A percentile compares a stretch with the other conserved stretches of the same genome.
Evolutionary conservation across 2,113 vertebrate species (phyloP).

Genomic region (Scortum barcoo): DNA sequence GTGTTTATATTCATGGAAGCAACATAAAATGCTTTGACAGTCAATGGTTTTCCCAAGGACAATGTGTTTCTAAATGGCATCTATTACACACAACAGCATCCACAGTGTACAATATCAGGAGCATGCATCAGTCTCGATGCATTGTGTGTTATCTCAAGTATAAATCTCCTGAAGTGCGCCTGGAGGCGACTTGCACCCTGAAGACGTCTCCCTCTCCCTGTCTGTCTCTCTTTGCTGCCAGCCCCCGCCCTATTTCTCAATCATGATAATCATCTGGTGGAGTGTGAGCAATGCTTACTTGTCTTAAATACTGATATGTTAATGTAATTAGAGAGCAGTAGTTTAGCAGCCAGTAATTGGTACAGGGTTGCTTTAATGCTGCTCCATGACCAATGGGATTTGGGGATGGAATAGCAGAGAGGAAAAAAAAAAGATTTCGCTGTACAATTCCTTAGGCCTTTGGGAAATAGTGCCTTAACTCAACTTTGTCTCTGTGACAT

Average conservation of each 20-base stretch:
- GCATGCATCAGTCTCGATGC: conserved; percentile 34
- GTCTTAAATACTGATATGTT: conserved; percentile 76
- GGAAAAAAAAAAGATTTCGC: conserved; percentile 28
- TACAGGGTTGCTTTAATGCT: conserved; percentile 74
- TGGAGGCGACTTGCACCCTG: conserved; percentile 32
- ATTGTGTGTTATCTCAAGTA: conserved; percentile 43
- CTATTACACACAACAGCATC: conserved; percentile 17
- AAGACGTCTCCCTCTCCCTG: not conserved
- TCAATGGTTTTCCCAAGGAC: conserved; percentile 30
- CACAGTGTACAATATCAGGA: conserved; percentile 17
- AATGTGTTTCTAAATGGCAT: conserved; percentile 22
- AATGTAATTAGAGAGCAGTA: conserved; percentile 80
- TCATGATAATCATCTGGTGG: conserved; percentile 65
- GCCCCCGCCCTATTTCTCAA: conserved; percentile 34
- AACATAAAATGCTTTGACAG: conserved; percentile 40
- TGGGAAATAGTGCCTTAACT: conserved; percentile 39
- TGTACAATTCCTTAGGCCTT: conserved; percentile 49
- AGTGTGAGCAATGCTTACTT: conserved; percentile 53
- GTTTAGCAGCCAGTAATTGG: conserved; percentile 79
- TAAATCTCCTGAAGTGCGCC: conserved; percentile 50
- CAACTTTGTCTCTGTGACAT: conserved; percentile 51
- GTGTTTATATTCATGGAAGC: conserved; percentile 24
- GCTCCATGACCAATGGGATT: conserved; percentile 81
- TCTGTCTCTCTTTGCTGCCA: conserved; percentile 15
- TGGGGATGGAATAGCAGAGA: conserved; percentile 57